Conservation (phyloP, 2,888 invertebrate genomes). For the Biston stratarius region DNA sequence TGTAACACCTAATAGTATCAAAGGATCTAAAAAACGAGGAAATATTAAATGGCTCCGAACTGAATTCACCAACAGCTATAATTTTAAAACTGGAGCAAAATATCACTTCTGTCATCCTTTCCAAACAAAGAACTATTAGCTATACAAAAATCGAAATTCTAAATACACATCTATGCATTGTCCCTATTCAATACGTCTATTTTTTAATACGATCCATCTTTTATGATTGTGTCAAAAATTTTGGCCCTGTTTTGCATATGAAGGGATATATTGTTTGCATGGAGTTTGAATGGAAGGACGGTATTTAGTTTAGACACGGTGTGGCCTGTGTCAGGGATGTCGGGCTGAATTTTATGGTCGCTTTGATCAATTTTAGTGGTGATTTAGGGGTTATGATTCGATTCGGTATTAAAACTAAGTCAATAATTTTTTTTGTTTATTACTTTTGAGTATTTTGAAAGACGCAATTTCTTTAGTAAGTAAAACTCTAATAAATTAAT, state of each 20-base stretch:
- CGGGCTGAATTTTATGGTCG: slow-evolving; percentile 32
- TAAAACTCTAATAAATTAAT: too few species aligned
- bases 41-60: background rate
- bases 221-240: slow-evolving; percentile 78
- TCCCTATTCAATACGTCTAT: slow-evolving; percentile 46
- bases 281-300: slow-evolving; percentile 26
- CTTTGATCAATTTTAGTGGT: slow-evolving; percentile 33
- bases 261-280: slow-evolving; percentile 62
- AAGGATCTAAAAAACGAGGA: too few species aligned
- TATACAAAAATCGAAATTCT: slow-evolving; percentile 47
- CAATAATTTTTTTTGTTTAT: background rate
- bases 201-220: slow-evolving; percentile 77
- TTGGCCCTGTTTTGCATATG: slow-evolving; percentile 80
- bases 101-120: slow-evolving; percentile 18
- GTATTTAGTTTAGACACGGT: slow-evolving; percentile 42
- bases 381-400: slow-evolving; percentile 12
- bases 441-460: too few species aligned
- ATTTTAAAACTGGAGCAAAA: slow-evolving; percentile 20
- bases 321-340: slow-evolving; percentile 36
- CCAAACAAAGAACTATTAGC: slow-evolving; percentile 40
- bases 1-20: too few species aligned
- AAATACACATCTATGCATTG: slow-evolving; percentile 44
- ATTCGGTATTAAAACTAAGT: background rate
- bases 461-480: too few species aligned
- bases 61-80: background rate